A percentile compares a stretch with the other conserved stretches of the same genome.
phyloP scores from a whole-genome alignment of 2,797 vertebrate species.

The Mallotus villosus region DNA sequence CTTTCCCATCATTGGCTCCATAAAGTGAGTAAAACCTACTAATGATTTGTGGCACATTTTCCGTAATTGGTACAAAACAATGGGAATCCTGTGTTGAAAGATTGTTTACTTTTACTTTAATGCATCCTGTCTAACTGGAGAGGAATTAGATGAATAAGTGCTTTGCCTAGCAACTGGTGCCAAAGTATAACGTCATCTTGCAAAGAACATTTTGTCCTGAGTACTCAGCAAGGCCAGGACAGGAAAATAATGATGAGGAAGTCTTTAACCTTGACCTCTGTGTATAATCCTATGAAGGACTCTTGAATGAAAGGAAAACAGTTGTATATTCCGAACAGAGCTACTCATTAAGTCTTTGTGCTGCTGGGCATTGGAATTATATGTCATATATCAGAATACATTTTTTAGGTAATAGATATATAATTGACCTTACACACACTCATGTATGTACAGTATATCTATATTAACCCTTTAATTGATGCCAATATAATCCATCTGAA shows the following conservation, averaged over 20 bases:
- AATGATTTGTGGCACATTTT: slow-evolving; percentile 10
- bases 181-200: slow-evolving; percentile 1
- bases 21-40: slow-evolving; percentile 76
- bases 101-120: neutral
- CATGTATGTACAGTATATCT: neutral
- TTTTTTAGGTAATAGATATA: too few relatives aligned
- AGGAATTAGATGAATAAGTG: neutral
- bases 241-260: slow-evolving; percentile 7
- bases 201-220: slow-evolving; percentile 24
- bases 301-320: slow-evolving; percentile 1
- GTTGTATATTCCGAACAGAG: neutral
- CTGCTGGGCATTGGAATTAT: neutral
- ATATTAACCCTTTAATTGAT: neutral
- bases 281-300: slow-evolving; percentile 4
- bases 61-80: too few relatives aligned
- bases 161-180: neutral
- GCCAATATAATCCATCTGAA: neutral
- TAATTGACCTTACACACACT: too few relatives aligned
- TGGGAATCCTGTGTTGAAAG: neutral
- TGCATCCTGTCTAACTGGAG: neutral
- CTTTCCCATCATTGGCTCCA: slow-evolving; percentile 84
- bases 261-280: slow-evolving; percentile 14
- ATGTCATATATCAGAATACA: too few relatives aligned
- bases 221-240: neutral
- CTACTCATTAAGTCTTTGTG: neutral